Evolutionary conservation across 1,140 invertebrate species (phyloP).

Genomic region (Philopotamus ludificatus): DNA sequence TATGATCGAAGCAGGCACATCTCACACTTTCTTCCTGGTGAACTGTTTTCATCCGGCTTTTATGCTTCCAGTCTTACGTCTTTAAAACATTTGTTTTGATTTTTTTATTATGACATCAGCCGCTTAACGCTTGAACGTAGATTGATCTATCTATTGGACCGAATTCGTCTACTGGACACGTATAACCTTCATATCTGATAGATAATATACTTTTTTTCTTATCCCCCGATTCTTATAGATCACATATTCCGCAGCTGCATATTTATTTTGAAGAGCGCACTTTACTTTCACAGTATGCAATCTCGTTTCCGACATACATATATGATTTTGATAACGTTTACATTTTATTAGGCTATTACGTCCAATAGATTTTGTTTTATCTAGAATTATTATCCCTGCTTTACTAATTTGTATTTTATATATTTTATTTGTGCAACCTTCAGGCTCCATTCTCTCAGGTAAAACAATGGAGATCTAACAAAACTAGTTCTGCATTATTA

Average conservation of each 20-base stretch:
- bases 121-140: conserved; percentile 40
- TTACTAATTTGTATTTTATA: conserved; percentile 43
- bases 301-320: neutral
- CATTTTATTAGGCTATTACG: neutral
- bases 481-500: conserved; percentile 39
- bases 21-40: conserved; percentile 1
- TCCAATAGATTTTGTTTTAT: conserved; percentile 1
- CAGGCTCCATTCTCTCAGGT: conserved; percentile 74
- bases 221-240: conserved; percentile 25
- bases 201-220: neutral
- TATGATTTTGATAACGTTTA: neutral
- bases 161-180: conserved; percentile 28
- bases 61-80: conserved; percentile 40
- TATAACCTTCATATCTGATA: conserved; percentile 26
- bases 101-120: conserved; percentile 36
- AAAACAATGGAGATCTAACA: conserved; percentile 49
- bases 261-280: conserved; percentile 37
- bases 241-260: conserved; percentile 39
- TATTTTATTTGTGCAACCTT: conserved; percentile 56
- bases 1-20: neutral
- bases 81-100: conserved; percentile 20
- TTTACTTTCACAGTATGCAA: conserved; percentile 26
- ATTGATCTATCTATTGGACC: conserved; percentile 33
- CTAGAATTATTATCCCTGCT: conserved; percentile 32
- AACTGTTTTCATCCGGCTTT: conserved; percentile 38